Percentiles rank a stretch among this genome's conserved stretches.
phyloP scores from a whole-genome alignment of 2,888 invertebrate species.

The Hydrotaea cyrtoneurina region DNA sequence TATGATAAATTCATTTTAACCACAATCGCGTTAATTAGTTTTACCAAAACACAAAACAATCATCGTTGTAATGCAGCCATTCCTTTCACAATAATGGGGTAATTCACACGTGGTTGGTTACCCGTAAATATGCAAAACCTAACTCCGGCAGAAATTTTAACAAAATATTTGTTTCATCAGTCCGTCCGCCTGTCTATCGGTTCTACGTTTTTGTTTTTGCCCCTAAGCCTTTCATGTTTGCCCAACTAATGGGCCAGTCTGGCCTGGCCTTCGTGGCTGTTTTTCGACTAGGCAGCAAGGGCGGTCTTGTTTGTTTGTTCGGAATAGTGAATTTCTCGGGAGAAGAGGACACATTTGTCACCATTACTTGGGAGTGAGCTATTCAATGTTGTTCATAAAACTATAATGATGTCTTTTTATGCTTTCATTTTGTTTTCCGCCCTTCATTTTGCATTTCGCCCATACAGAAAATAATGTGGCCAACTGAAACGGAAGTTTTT shows the following conservation, averaged over 20 bases:
- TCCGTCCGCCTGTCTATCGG: background rate
- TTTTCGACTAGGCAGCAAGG: too few species aligned
- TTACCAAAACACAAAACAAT: constrained; percentile 20
- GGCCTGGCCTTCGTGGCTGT: too few species aligned
- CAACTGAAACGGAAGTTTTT: too few species aligned
- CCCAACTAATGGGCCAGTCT: background rate
- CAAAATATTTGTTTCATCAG: background rate
- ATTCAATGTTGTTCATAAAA: background rate
- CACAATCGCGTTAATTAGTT: constrained; percentile 39
- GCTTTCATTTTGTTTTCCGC: too few species aligned
- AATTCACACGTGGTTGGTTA: background rate
- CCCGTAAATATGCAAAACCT: background rate
- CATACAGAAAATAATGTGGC: background rate
- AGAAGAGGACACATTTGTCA: background rate
- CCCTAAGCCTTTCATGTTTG: constrained; percentile 2
- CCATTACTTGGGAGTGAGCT: background rate
- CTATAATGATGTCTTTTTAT: background rate
- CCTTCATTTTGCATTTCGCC: background rate
- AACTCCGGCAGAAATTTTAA: background rate
- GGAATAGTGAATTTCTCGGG: background rate
- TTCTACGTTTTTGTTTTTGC: background rate
- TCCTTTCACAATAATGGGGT: too few species aligned
- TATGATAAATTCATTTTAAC: constrained; percentile 21
- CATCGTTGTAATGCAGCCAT: background rate
- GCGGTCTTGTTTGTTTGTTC: background rate